Evolutionary conservation across 2,797 vertebrate species (phyloP).

Genomic region (Channallabes apus): DNA sequence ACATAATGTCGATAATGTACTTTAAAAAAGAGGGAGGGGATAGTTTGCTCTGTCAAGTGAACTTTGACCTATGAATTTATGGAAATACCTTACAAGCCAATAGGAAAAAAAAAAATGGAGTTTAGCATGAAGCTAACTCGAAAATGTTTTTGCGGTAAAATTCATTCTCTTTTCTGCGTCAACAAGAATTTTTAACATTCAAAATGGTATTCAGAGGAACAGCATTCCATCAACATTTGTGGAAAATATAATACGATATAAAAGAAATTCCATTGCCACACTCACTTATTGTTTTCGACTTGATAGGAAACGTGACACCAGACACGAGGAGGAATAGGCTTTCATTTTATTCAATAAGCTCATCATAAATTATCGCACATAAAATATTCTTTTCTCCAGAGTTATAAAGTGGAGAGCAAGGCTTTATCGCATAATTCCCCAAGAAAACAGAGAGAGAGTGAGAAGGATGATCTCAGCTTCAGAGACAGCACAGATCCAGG

Average conservation of each 20-base stretch:
- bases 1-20: not conserved
- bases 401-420: constrained; percentile 79
- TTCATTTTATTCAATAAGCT: constrained; percentile 92
- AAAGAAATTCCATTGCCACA: not conserved
- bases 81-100: not conserved
- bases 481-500: constrained; percentile 41
- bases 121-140: not conserved
- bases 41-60: not conserved
- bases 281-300: not conserved
- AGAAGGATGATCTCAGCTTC: constrained; percentile 20
- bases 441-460: constrained; percentile 53
- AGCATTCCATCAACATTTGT: not conserved
- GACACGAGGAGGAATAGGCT: constrained; percentile 58
- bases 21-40: too few species aligned
- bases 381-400: constrained; percentile 82
- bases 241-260: not conserved
- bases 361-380: constrained; percentile 97
- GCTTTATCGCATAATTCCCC: constrained; percentile 44
- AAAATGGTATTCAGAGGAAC: not conserved
- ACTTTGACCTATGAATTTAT: not conserved
- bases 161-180: too few species aligned
- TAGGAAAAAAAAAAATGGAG: not conserved
- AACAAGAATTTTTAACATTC: not conserved
- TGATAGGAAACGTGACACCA: constrained; percentile 11
- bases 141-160: not conserved